Percentiles rank a stretch among this genome's conserved stretches.
Evolutionary conservation across 2,797 vertebrate genomes (phyloP).

Genomic region (Geotrypetes seraphini): DNA sequence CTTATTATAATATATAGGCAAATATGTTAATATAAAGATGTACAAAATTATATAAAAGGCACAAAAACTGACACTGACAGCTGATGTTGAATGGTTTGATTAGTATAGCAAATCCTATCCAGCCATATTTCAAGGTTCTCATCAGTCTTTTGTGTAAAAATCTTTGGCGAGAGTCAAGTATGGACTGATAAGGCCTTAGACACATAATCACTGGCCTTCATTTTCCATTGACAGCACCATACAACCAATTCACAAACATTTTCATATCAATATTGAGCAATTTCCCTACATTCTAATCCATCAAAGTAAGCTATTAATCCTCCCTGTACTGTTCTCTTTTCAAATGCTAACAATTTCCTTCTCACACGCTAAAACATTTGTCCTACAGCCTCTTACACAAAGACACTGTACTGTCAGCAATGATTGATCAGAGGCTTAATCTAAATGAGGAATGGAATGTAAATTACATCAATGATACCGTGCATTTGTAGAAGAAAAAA

Average conservation of each 20-base stretch:
- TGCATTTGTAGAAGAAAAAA: slow-evolving; percentile 56
- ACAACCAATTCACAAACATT: slow-evolving; percentile 80
- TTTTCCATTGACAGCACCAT: slow-evolving; percentile 57
- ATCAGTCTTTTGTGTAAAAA: slow-evolving; percentile 69
- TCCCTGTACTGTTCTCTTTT: slow-evolving; percentile 63
- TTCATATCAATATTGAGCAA: slow-evolving; percentile 99
- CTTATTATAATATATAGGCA: slow-evolving; percentile 69
- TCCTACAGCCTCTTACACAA: slow-evolving; percentile 79
- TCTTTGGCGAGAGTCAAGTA: slow-evolving; percentile 60
- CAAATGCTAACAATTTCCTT: slow-evolving; percentile 84
- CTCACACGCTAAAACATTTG: slow-evolving; percentile 86
- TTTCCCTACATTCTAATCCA: slow-evolving; percentile 97
- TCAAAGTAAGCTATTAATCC: slow-evolving; percentile 96
- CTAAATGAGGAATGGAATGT: slow-evolving; percentile 63
- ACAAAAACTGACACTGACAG: slow-evolving; percentile 38
- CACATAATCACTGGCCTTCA: slow-evolving; percentile 58
- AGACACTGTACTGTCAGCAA: slow-evolving; percentile 77
- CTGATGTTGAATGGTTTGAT: slow-evolving; percentile 20
- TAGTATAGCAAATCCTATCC: slow-evolving; percentile 42
- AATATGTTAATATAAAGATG: slow-evolving; percentile 80
- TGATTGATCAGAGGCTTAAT: slow-evolving; percentile 90
- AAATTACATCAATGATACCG: slow-evolving; percentile 75
- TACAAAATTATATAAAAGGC: slow-evolving; percentile 78
- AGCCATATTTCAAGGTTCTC: slow-evolving; percentile 61
- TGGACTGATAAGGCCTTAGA: slow-evolving; percentile 62